Percentiles rank a stretch among this genome's conserved stretches.
phyloP scores from a whole-genome alignment of 2,797 vertebrate genomes.

The Ctenosaura bakeri region DNA sequence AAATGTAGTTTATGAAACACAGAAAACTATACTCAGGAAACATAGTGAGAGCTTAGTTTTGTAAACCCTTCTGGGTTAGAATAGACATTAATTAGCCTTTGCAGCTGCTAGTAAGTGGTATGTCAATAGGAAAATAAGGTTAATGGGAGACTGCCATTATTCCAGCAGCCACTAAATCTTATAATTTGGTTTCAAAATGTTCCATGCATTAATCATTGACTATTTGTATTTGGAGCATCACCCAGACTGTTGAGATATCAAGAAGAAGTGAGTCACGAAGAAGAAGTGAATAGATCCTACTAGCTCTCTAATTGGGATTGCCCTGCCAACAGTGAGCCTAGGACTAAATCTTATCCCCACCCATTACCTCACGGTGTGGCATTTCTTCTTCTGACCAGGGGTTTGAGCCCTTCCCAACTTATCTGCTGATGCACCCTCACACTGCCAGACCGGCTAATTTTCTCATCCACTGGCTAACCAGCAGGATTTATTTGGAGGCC shows the following conservation, averaged over 20 bases:
- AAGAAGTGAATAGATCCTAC: background rate
- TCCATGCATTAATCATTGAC: constrained; percentile 11
- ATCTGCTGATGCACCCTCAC: background rate
- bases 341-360: constrained; percentile 19
- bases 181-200: constrained; percentile 42
- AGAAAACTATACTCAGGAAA: constrained; percentile 28
- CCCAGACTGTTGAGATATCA: constrained; percentile 5
- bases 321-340: background rate
- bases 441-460: background rate
- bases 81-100: constrained; percentile 45
- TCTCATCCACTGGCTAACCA: background rate
- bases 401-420: background rate
- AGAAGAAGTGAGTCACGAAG: background rate
- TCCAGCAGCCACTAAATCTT: constrained; percentile 12
- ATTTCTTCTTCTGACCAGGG: background rate
- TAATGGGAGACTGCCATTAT: background rate
- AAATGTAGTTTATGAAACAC: constrained; percentile 35
- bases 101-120: constrained; percentile 27
- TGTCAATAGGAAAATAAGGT: constrained; percentile 33
- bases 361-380: background rate
- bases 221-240: constrained; percentile 18
- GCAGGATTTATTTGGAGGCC: background rate
- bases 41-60: background rate
- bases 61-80: constrained; percentile 24
- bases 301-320: background rate